These are phyloP conservation scores for Perca schrenkii DNA, from an alignment of 2,113 vertebrate species.

Conservation along the genomic window DNA sequence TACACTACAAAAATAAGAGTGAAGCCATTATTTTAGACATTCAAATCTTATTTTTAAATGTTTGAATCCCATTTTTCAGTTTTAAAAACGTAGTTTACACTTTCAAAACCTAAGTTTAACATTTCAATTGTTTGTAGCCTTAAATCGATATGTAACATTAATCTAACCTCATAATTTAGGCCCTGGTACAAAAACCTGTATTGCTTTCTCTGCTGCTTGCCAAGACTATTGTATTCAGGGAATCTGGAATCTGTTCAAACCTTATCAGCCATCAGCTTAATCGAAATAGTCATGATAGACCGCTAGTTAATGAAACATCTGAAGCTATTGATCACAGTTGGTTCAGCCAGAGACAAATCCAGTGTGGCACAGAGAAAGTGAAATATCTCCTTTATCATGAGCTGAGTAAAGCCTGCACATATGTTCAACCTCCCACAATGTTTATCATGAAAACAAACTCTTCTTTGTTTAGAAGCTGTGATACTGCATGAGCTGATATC, in stretches of 20 bases:
- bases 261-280: conserved; percentile 42
- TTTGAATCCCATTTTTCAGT: background rate
- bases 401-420: conserved; percentile 34
- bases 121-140: background rate
- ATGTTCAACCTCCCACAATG: conserved; percentile 40
- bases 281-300: conserved; percentile 52
- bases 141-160: background rate
- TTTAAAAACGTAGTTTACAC: background rate
- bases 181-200: conserved; percentile 4
- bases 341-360: conserved; percentile 34
- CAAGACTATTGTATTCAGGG: conserved; percentile 2
- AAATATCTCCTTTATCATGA: conserved; percentile 34
- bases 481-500: conserved; percentile 12
- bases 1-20: background rate
- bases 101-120: background rate
- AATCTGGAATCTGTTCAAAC: conserved; percentile 26
- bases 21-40: background rate
- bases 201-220: conserved; percentile 24
- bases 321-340: conserved; percentile 44
- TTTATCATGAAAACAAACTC: conserved; percentile 44
- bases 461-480: conserved; percentile 28
- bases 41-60: background rate
- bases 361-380: conserved; percentile 28
- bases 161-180: background rate
- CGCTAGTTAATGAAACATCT: conserved; percentile 37